Evolutionary conservation across 2,113 vertebrate genomes (phyloP), one percentile per base, ranked within the genome.

Genomic region (Chascanopsetta lugubris): DNA sequence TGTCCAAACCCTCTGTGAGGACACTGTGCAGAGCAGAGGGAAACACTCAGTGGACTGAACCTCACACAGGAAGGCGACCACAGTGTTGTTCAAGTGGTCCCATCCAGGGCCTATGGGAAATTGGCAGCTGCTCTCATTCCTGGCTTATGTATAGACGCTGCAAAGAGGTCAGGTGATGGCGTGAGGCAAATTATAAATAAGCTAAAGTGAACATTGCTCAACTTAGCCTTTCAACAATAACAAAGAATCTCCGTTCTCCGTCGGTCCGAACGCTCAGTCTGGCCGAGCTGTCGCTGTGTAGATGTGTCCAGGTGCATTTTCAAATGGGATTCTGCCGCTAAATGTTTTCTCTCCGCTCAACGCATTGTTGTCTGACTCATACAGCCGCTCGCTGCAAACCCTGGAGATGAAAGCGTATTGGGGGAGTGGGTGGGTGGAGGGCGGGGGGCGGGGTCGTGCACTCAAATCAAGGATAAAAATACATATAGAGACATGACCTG

Each of bases 111-210:
- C 46, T 40, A 40, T 75, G 75, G 67, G 82, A 85, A 82, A 83
- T 42, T 64, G 83, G 80, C 88, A 88, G 84, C 87, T 89, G 82
- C 64, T 82, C 45, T 68, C 30, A 56, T 61, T 80, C 71, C 80
- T 73, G 45, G 56, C 9, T 69, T 51, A 65, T 34, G 42, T 66
- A 56, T 25, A 48, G 32, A 73, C 63, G n/a, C 30, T 65, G 34
- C 17, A 51, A 79, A 61, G 34, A 70, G 68, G 72, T 76, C 67
- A 81, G 73, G 59, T 15, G 48, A 59, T 68, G 43, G 53, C 47
- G 55, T 67, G 18, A 17, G 18, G 55, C 49, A 8, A 61, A 69
- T 67, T 77, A 79, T 66, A 71, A 65, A 84, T 78, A 68, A 69
- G 63, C 49, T 82, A 48, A 64, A 58, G 51, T 65, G n/a, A 71